Evolutionary conservation across 2,113 vertebrate species (phyloP), one percentile per base, ranked within the genome.

Genomic region (Madoqua kirkii): DNA sequence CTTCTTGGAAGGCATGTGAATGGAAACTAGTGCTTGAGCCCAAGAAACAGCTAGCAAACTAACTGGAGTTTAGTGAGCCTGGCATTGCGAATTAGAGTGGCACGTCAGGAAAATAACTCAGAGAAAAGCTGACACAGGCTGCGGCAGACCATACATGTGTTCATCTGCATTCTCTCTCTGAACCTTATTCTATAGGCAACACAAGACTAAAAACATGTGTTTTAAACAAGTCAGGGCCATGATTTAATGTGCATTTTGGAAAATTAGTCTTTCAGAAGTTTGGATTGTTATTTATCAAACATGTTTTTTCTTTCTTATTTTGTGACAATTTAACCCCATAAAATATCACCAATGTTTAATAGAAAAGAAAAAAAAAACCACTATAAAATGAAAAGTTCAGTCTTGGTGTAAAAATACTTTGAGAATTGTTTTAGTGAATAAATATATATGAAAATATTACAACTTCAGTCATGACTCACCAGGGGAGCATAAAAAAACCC

Each of bases 241-340:
- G 29, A 87, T 55, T 92, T 96, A 52, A 89, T 81, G 13, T 45
- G 17, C 17, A 71, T 33, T 86, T 91, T 25, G 78, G 89, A 54
- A 52, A 64, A 79, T 8, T 19, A 31, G 6, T 90, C 8, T 19
- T 88, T 82, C 2, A 19, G 40, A 87, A 89, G 5, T 78, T 93
- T 87, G 7, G 10, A 78, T 2, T 3, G 71, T 3, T 85, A 2
- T 74, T 60, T 60, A 8, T 48, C 89, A 79, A 89, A 31, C 4
- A 2, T 4, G 1, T 43, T 43, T 36, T 40, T 7, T 7, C 16
- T 15, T 43, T 23, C 27, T 85, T 16, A 36, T 67, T 91, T 1
- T 13, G 27, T 16, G 52, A 50, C 5, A 88, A 25, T 40, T 13
- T 62, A 9, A 91, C 36, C 8, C n/a, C 12, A 43, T 74, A 43